Conservation (phyloP, 2,797 vertebrate species). For the Notoglanidium macrostoma region DNA sequence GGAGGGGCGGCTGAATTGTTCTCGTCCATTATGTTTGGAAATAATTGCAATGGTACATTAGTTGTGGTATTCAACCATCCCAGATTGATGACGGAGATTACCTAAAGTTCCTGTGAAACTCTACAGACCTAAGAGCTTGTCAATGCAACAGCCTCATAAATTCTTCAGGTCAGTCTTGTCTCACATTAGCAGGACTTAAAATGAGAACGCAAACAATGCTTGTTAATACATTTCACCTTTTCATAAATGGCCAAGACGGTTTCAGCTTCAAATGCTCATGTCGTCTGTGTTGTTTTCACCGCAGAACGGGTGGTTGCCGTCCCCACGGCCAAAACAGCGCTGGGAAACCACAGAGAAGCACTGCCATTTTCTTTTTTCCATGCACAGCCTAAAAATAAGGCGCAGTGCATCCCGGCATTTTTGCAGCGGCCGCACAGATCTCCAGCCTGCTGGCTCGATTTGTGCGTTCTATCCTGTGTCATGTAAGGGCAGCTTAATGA, state of each 20-base stretch:
- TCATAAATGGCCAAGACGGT: conserved; percentile 50
- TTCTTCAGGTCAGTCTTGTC: conserved; percentile 14
- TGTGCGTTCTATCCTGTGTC: conserved; percentile 35
- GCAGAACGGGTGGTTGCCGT: conserved; percentile 41
- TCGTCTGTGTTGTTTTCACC: conserved; percentile 47
- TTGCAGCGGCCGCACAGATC: conserved; percentile 29
- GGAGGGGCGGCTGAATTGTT: conserved; percentile 15
- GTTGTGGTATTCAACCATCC: conserved; percentile 28
- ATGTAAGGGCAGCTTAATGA: conserved; percentile 48
- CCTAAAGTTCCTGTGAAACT: conserved; percentile 20
- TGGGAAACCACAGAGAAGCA: conserved; percentile 49
- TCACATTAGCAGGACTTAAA: background rate
- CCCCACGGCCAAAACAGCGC: conserved; percentile 34
- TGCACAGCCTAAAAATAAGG: conserved; percentile 52
- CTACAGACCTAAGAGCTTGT: conserved; percentile 9
- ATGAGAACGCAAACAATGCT: background rate
- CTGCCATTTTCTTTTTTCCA: conserved; percentile 54
- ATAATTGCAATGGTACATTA: conserved; percentile 38
- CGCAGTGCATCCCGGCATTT: conserved; percentile 45
- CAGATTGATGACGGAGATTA: conserved; percentile 76
- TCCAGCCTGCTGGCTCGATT: conserved; percentile 23
- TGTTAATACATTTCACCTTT: conserved; percentile 38
- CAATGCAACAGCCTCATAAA: conserved; percentile 1
- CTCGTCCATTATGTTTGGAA: conserved; percentile 38
- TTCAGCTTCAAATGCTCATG: conserved; percentile 34